These are phyloP conservation scores for Canis aureus DNA, from an alignment of 2,113 vertebrate species.

Conservation along the genomic window DNA sequence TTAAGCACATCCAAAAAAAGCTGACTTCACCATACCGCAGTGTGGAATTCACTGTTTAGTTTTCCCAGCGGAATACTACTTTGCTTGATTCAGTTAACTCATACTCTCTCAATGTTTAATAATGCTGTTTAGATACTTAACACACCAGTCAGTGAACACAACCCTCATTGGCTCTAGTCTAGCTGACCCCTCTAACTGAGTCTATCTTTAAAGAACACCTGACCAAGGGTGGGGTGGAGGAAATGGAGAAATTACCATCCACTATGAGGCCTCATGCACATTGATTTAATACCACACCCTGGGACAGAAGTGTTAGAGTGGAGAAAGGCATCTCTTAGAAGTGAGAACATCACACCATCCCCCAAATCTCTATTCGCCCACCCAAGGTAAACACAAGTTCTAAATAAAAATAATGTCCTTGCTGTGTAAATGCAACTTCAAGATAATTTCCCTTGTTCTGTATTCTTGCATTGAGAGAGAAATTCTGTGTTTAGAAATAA, in stretches of 20 bases:
- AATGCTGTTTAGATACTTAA: not conserved
- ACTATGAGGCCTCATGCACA: not conserved
- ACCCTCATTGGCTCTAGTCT: too few relatives aligned
- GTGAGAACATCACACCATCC: not conserved
- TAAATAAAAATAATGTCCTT: not conserved
- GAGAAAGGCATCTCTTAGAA: not conserved
- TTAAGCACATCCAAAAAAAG: not conserved
- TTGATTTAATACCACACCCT: not conserved
- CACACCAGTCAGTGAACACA: not conserved
- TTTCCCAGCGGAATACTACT: not conserved
- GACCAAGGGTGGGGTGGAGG: too few relatives aligned
- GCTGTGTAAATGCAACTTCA: not conserved
- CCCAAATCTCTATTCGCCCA: not conserved
- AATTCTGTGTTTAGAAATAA: not conserved
- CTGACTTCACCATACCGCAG: not conserved
- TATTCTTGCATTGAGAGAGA: not conserved
- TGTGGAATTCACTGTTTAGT: not conserved
- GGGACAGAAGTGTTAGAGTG: conserved; percentile 9
- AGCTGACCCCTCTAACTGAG: not conserved
- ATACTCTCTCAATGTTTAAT: not conserved
- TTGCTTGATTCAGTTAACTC: not conserved
- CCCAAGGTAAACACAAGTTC: not conserved
- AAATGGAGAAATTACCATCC: not conserved
- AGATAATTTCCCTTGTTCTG: not conserved
- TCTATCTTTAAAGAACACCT: not conserved